Base-by-base conservation (phyloP, 2,113 vertebrate genomes). In the Chinchilla lanigera region DNA sequence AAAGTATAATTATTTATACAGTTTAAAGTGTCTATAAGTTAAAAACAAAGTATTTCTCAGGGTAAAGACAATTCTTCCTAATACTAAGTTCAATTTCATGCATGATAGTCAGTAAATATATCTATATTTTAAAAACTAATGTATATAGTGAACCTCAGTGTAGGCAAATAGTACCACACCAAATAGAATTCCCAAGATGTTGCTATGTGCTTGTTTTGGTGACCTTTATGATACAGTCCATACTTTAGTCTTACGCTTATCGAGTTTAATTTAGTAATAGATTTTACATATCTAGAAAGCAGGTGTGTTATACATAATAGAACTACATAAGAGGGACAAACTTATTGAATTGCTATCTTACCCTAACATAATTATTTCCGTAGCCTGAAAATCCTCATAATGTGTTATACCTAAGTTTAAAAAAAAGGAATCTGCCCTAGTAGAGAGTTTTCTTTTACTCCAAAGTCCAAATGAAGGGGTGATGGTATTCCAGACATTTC, bases 1-100 rank as follows among this genome's bases (percentile, higher is more conserved):
- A 92, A 97, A 95, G 67, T 84, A 71, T 44, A 92, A 28, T 97
- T 80, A 89, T 11, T 92, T 94, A 41, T 84, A 38, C 22, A 67
- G 38, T 22, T 95, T 92, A 78, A 85, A 87, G 11, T 87, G 3
- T 75, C 56, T 90, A 0, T 96, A 86, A 89, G 33, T 56, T 94
- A 89, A 94, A 95, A 95, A 61, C 30, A 92, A 90, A 60, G 35
- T 94, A 38, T 38, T 93, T 38, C 26, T 96, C 30, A 91, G 38
- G 13, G 30, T 71, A 86, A 88, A 52, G 54, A 93, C 41, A 87
- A 2, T 87, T 94, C 83, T 88, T 88, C 17, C 38, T 63, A 13
- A 30, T 61, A 67, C 60, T 87, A 75, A n/a, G 73, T 86, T 94
- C 6, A 56, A 67, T 69, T 56, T 41, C 11, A 82, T 82, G n/a